phyloP scores from a whole-genome alignment of 2,797 vertebrate genomes.

The Champsocephalus gunnari region DNA sequence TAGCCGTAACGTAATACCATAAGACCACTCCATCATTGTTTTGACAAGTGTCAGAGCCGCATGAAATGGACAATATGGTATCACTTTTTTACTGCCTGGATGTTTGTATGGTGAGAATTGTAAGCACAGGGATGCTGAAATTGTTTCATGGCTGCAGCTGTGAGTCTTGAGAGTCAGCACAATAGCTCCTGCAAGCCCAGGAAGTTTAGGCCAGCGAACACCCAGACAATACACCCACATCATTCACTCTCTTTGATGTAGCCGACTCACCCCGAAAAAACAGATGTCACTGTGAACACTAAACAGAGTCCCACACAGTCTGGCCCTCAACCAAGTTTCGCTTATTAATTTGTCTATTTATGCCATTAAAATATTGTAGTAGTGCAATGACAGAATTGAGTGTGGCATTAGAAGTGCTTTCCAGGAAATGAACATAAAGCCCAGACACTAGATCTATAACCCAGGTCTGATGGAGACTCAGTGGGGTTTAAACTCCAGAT shows the following conservation, averaged over 20 bases:
- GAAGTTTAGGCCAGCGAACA: conserved; percentile 57
- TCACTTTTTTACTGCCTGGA: conserved; percentile 16
- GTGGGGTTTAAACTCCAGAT: conserved; percentile 72
- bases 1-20: conserved; percentile 62
- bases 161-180: conserved; percentile 47
- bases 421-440: conserved; percentile 68
- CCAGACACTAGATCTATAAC: conserved; percentile 33
- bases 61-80: conserved; percentile 33
- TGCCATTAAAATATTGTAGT: conserved; percentile 65
- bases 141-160: conserved; percentile 42
- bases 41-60: conserved; percentile 62
- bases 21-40: conserved; percentile 36
- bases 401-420: conserved; percentile 70
- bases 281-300: conserved; percentile 73
- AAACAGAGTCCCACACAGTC: conserved; percentile 66
- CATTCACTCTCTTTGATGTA: conserved; percentile 73
- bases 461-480: conserved; percentile 46
- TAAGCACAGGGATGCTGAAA: conserved; percentile 20
- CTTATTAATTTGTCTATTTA: conserved; percentile 74
- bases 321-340: conserved; percentile 59
- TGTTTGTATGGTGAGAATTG: conserved; percentile 34
- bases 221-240: conserved; percentile 74
- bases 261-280: conserved; percentile 61
- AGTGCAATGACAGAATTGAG: conserved; percentile 57
- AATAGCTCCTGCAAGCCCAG: conserved; percentile 65